Evolutionary conservation across 2,113 vertebrate genomes (phyloP), one percentile per base, ranked within the genome.

Genomic region (Mustela nigripes): DNA sequence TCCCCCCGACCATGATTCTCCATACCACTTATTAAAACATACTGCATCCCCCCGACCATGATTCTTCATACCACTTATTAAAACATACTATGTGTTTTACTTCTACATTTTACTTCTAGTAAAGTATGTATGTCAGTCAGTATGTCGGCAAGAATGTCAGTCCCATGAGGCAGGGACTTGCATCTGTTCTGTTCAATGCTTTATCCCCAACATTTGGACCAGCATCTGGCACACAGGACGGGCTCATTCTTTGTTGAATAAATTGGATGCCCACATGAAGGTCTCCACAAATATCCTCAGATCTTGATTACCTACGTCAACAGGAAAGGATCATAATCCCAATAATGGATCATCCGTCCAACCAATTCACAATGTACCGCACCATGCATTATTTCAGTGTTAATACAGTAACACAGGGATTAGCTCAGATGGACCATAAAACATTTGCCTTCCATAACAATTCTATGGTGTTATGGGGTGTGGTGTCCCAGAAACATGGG

Each of bases 261-360:
- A 73, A 62, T 22, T 22, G 21, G 60, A 48, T 14, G 11, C 36
- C 67, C 90, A 73, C 42, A 83, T 19, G 28, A 91, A 16, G 39
- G 83, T 85, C 60, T 92, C 62, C 56, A 22, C 28, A 58, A 96
- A 92, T 39, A 65, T 15, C 63, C 62, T 94, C 65, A 12, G 58
- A 31, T 56, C 69, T 87, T 53, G n/a, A 65, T 80, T 21, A 60
- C 45, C 33, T 56, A 31, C 0, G 3, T 79, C 79, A 90, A 76
- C 0, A 76, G 48, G 31, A 71, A 95, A 81, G 33, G 36, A 50
- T 56, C 65, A 28, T 45, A 50, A 79, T 33, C 84, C 60, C 42
- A 56, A 1, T 7, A 36, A 50, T 2, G 16, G 42, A 60, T 15
- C 33, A 78, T 18, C 56, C 2, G 1, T 56, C 74, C 6, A 14